Evolutionary conservation across 1,140 invertebrate genomes (phyloP).

Genomic region (Copidosoma floridanum): DNA sequence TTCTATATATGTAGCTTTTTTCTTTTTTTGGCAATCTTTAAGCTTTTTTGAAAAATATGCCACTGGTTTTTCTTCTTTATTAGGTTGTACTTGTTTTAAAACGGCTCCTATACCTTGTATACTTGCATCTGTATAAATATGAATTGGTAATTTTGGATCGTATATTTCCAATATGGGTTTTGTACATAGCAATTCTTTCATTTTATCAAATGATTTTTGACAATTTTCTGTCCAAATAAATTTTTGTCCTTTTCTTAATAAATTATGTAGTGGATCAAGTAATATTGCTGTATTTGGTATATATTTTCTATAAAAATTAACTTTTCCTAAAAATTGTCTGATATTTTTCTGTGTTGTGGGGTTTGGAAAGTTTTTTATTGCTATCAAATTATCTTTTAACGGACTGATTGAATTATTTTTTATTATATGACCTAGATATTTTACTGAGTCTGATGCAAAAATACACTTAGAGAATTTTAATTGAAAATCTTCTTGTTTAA

Average conservation of each 20-base stretch:
- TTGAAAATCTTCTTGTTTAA: conserved; percentile 4
- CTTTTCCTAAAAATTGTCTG: too few species aligned
- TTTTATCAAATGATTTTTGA: conserved; percentile 25
- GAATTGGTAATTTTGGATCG: conserved; percentile 26
- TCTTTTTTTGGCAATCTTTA: too few species aligned
- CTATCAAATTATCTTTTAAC: conserved; percentile 27
- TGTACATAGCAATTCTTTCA: conserved; percentile 30
- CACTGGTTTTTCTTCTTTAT: too few species aligned
- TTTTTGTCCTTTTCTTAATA: too few species aligned
- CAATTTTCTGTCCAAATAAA: too few species aligned
- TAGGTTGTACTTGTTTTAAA: conserved; percentile 24
- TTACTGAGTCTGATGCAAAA: too few species aligned
- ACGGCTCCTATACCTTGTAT: conserved; percentile 22
- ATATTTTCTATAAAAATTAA: too few species aligned
- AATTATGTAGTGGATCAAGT: too few species aligned
- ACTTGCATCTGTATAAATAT: conserved; percentile 30
- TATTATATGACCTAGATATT: conserved; percentile 9
- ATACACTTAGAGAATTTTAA: conserved; percentile 1
- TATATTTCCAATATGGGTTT: conserved; percentile 32
- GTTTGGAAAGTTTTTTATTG: conserved; percentile 1
- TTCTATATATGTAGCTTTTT: too few species aligned
- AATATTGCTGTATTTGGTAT: too few species aligned
- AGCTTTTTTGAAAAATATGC: too few species aligned
- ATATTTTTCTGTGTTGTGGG: too few species aligned
- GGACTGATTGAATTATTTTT: conserved; percentile 3